These are phyloP conservation scores for Crotophaga sulcirostris DNA, from an alignment of 2,113 vertebrate genomes.

Conservation along the genomic window DNA sequence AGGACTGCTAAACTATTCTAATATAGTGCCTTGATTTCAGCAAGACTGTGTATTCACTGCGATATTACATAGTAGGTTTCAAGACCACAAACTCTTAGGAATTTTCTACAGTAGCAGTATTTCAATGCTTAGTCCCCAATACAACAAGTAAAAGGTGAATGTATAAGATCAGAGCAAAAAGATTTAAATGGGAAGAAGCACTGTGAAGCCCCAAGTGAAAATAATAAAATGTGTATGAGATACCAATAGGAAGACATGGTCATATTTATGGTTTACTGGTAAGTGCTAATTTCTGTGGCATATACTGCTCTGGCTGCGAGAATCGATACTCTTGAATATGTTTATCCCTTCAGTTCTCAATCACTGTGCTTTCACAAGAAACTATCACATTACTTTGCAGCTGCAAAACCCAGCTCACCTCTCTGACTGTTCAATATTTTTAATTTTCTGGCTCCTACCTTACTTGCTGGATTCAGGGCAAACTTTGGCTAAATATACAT, in stretches of 20 bases:
- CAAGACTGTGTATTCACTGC: not conserved
- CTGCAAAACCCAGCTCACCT: constrained; percentile 22
- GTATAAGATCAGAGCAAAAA: constrained; percentile 40
- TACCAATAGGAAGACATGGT: not conserved
- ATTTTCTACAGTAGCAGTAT: constrained; percentile 65
- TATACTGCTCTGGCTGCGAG: not conserved
- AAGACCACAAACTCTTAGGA: not conserved
- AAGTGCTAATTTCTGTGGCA: constrained; percentile 15
- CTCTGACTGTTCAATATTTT: not conserved
- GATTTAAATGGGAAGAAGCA: constrained; percentile 25
- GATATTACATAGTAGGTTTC: not conserved
- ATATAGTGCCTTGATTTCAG: not conserved
- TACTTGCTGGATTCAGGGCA: not conserved
- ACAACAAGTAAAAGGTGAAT: not conserved
- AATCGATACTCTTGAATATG: not conserved
- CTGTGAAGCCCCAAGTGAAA: constrained; percentile 22
- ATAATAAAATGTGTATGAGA: not conserved
- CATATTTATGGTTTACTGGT: not conserved
- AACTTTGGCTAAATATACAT: not conserved
- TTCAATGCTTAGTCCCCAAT: constrained; percentile 60
- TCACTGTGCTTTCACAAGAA: not conserved
- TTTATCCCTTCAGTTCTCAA: not conserved
- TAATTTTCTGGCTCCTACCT: not conserved
- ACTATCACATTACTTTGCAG: not conserved
- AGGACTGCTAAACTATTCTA: not conserved